Evolutionary conservation across 2,113 vertebrate species (phyloP), one percentile per base, ranked within the genome.

Genomic region (Bothrops jararaca): DNA sequence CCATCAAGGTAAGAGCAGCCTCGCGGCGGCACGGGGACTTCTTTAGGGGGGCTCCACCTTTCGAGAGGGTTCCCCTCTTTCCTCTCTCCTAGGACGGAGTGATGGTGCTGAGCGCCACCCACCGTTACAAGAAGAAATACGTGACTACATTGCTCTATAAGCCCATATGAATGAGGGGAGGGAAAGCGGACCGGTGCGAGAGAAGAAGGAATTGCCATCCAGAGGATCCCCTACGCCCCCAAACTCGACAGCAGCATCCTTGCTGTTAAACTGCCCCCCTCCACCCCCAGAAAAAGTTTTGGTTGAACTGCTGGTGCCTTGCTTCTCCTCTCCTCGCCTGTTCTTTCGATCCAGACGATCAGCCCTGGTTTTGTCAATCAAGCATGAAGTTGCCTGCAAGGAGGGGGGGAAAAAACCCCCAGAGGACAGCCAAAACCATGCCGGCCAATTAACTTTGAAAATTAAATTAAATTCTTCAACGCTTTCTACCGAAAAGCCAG

Each of bases 71-170:
- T 15, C n/a, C 69, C 24, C 2, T 58, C 85, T 3, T 94, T 39
- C 64, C 69, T 97, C 90, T 95, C 94, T 92, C 95, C 91, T 58
- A 99, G 99, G 99, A 99, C 24, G 99, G 99, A 1, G 99, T 99
- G 94, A 99, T 99, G 99, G 99, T 99, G 93, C 98, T 99, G 88
- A 99, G 99, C 1, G 99, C 99, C 0, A 99, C 99, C 0, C 99
- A 99, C 95, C 97, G 99, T 58, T 99, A 99, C 97, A 99, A 99
- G 97, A 99, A 99, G 96, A 99, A 99, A 91, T 99, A 99, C 0
- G 99, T 99, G 94, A 99, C 99, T 87, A 99, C 99, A 24, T 98
- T 99, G 53, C 97, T 99, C 10, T 99, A 99, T 97, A 99, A 99
- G 95, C 99, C 99, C 9, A 98, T 99, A 97, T 99, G 98, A 98